These are phyloP conservation scores for Euura saliciscinereae DNA, from an alignment of 1,140 invertebrate species.

Conservation along the genomic window DNA sequence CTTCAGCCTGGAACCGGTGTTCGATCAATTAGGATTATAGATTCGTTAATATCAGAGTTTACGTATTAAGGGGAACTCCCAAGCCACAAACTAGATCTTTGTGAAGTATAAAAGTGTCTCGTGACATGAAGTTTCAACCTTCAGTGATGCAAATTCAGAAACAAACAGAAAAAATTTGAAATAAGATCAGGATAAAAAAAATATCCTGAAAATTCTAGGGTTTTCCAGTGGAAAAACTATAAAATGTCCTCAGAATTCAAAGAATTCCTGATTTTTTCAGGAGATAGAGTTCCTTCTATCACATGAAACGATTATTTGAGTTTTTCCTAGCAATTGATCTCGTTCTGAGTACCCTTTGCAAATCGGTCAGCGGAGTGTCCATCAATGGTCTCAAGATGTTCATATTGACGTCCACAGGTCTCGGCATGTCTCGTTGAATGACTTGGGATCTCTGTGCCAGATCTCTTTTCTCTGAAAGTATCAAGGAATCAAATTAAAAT, in stretches of 20 bases:
- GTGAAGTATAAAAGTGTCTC: no score
- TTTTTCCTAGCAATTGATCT: neutral
- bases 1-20: conserved; percentile 77
- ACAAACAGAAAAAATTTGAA: neutral
- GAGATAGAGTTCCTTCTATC: no score
- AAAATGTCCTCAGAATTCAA: no score
- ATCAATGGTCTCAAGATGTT: conserved; percentile 77
- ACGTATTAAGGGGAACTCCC: no score
- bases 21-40: neutral
- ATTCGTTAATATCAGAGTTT: no score
- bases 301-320: no score
- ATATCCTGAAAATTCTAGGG: no score
- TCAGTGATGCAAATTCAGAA: neutral
- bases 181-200: neutral
- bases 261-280: no score
- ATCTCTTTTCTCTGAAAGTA: conserved; percentile 63
- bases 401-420: conserved; percentile 87
- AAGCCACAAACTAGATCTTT: no score
- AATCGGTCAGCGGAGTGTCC: conserved; percentile 79
- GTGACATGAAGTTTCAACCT: neutral
- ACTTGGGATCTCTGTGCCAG: conserved; percentile 83
- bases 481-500: conserved; percentile 18
- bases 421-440: conserved; percentile 87
- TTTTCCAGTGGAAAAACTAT: no score
- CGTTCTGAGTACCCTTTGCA: conserved; percentile 70